A percentile compares a stretch with the other conserved stretches of the same genome.
phyloP scores from a whole-genome alignment of 2,797 vertebrate species.

The Ctenochaetus hawaiiensis region DNA sequence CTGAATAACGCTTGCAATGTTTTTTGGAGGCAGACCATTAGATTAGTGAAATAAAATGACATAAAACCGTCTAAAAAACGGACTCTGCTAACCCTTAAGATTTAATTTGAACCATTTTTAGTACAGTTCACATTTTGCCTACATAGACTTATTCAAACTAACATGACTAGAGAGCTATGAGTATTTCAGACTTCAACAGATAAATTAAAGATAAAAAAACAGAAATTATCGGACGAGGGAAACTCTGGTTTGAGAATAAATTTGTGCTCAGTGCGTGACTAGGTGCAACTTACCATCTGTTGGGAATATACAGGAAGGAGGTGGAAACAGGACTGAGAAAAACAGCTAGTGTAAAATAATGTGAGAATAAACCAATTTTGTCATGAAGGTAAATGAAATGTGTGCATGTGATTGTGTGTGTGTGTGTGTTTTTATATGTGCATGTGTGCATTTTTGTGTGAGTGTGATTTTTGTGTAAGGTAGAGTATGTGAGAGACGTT shows the following conservation, averaged over 20 bases:
- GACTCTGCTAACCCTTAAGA: too few relatives aligned
- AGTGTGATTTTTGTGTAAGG: slow-evolving; percentile 12
- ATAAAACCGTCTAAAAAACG: too few relatives aligned
- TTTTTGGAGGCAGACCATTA: too few relatives aligned
- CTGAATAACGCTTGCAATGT: too few relatives aligned
- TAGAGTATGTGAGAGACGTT: slow-evolving; percentile 33
- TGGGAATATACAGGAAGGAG: slow-evolving; percentile 19
- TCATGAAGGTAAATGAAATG: slow-evolving; percentile 37
- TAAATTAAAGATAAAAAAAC: too few relatives aligned
- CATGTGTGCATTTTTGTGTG: slow-evolving; percentile 15
- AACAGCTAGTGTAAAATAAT: slow-evolving; percentile 22
- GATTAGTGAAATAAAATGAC: too few relatives aligned
- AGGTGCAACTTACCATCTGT: slow-evolving; percentile 24
- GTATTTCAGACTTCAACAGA: too few relatives aligned
- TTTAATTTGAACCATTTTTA: too few relatives aligned
- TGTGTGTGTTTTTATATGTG: neutral
- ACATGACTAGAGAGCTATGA: too few relatives aligned
- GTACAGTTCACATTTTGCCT: too few relatives aligned
- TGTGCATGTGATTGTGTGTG: neutral
- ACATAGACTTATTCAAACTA: too few relatives aligned
- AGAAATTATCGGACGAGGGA: too few relatives aligned
- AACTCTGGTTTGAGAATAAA: slow-evolving; percentile 12
- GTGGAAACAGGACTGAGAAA: slow-evolving; percentile 22
- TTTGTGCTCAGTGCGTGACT: neutral
- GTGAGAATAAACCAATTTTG: slow-evolving; percentile 34